Conservation (phyloP, 2,888 invertebrate species). For the Oasisia sp. region DNA sequence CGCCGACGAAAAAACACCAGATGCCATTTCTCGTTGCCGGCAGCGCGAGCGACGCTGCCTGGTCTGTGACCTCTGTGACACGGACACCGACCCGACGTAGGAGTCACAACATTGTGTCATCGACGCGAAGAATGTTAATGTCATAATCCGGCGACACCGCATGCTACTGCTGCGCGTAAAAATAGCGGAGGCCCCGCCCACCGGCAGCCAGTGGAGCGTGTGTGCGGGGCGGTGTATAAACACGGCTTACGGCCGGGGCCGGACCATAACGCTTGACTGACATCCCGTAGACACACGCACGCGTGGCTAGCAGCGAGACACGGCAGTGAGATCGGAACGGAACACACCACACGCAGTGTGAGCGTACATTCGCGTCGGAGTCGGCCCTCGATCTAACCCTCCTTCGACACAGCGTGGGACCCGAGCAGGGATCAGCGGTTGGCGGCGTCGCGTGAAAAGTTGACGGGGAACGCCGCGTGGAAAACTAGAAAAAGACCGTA, state of each 20-base stretch:
- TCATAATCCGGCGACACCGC: neutral
- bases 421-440: neutral
- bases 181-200: neutral
- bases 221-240: neutral
- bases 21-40: neutral
- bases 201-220: neutral
- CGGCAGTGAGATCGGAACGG: neutral
- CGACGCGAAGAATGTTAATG: neutral
- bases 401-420: neutral
- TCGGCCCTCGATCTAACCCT: neutral
- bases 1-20: neutral
- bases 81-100: neutral
- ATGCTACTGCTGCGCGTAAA: neutral
- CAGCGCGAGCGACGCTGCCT: neutral
- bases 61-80: neutral
- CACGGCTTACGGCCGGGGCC: neutral
- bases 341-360: neutral
- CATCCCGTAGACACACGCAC: neutral
- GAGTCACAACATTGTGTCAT: neutral
- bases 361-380: neutral
- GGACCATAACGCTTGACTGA: neutral
- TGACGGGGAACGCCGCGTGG: too few relatives aligned
- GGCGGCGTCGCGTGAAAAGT: neutral
- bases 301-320: slow-evolving; percentile 1
- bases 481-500: neutral